These are phyloP conservation scores for Saguinus midas DNA, from an alignment of 2,113 vertebrate species.

Conservation along the genomic window DNA sequence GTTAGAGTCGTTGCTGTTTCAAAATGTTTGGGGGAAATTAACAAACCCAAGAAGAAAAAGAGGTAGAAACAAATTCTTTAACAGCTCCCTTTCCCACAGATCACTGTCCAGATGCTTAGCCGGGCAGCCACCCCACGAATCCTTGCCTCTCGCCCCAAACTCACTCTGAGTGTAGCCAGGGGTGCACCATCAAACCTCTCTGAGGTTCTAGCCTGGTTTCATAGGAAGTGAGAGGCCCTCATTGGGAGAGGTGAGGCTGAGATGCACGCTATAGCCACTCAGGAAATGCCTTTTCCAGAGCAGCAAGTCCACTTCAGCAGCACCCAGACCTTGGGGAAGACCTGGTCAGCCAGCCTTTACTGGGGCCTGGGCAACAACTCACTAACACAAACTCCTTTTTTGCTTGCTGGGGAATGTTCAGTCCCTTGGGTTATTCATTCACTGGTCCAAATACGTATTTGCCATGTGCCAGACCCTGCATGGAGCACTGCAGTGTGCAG, in stretches of 20 bases:
- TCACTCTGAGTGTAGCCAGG: neutral
- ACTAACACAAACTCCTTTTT: neutral
- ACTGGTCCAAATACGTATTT: neutral
- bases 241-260: neutral
- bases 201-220: neutral
- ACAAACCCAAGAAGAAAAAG: neutral
- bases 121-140: accelerated
- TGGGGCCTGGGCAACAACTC: neutral
- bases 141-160: neutral
- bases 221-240: neutral
- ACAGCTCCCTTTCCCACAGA: neutral
- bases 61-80: neutral
- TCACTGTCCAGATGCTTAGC: neutral
- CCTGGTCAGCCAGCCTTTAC: neutral
- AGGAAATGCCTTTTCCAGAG: neutral
- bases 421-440: neutral
- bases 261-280: neutral
- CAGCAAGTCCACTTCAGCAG: neutral
- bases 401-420: neutral
- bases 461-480: neutral
- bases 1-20: neutral
- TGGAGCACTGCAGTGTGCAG: neutral
- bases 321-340: neutral
- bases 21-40: neutral
- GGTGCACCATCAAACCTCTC: neutral